phyloP scores from a whole-genome alignment of 1,140 invertebrate species.

The Drosophila sp. region DNA sequence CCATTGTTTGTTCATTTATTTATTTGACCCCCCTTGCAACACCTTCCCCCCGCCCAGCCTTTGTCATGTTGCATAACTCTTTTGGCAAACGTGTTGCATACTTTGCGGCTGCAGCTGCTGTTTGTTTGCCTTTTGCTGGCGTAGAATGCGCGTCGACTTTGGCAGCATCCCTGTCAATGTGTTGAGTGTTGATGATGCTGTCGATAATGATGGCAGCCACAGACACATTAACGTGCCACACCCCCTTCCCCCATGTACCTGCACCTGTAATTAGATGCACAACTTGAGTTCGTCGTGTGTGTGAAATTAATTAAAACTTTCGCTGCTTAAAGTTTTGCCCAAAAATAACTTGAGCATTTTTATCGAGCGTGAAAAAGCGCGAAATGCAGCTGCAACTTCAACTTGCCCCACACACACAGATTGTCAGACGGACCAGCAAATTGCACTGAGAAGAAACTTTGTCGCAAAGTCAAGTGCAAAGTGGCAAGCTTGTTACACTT shows the following conservation, averaged over 20 bases:
- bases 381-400: slow-evolving; percentile 38
- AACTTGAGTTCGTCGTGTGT: slow-evolving; percentile 56
- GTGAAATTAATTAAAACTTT: slow-evolving; percentile 82
- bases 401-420: slow-evolving; percentile 11
- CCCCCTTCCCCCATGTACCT: slow-evolving; percentile 50
- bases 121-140: slow-evolving; percentile 63
- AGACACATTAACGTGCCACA: slow-evolving; percentile 63
- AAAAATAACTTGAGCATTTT: slow-evolving; percentile 53
- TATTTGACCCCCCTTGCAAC: slow-evolving; percentile 16
- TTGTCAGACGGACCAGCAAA: slow-evolving; percentile 29
- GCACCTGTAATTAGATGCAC: slow-evolving; percentile 73
- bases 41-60: background rate
- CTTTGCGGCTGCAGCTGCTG: slow-evolving; percentile 70
- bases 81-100: slow-evolving; percentile 70
- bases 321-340: slow-evolving; percentile 59
- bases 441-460: slow-evolving; percentile 28
- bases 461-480: slow-evolving; percentile 69
- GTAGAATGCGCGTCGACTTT: no score
- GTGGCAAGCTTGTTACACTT: slow-evolving; percentile 67
- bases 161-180: background rate
- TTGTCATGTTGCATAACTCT: slow-evolving; percentile 6
- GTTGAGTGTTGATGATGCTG: slow-evolving; percentile 44
- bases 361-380: slow-evolving; percentile 48
- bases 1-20: slow-evolving; percentile 28
- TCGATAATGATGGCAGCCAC: slow-evolving; percentile 62